Base-by-base conservation (phyloP, 1,140 invertebrate species). In the Nylanderia fulva region DNA sequence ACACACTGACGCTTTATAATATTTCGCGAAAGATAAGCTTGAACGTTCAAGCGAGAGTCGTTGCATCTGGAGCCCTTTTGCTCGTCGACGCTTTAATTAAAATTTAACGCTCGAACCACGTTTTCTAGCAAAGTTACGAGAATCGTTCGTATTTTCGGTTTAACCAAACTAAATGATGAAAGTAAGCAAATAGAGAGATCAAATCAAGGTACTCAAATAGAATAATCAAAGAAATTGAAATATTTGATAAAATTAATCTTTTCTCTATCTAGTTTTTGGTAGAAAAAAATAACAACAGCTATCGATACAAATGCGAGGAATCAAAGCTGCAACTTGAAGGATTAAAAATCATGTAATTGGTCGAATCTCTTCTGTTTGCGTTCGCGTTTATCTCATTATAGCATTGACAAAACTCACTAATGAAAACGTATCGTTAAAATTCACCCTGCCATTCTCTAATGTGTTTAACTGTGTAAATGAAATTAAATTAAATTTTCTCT, bases 1-100 rank as follows among this genome's bases (percentile, higher is more conserved):
- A 79, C 77, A 68, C 64, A 82, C 77, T 71, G 77, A 82, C 77
- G n/a, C 71, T 71, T 82, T 68, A 42, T 82, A 77, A 77, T 66
- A 24, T 68, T 82, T 18, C 0, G n/a, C 24, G 27, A 72, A 42
- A 72, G 77, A 82, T 72, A 72, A 82, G 36, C 63, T 68, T 45
- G 60, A 48, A 66, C 24, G 24, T 82, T 71, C 18, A 48, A 71
- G 18, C 7, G 36, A 45, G 24, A 24, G 0, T 29, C 18, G 9
- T n/a, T 21, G 64, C 36, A 69, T 15, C 66, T 60, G 52, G 13
- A 42, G 29, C 11, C 15, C 18, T 39, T 42, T 24, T 9, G 8
- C 66, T 60, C 52, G 77, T 80, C 52, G 39, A 71, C 36, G 27
- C 69, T 74, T 82, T 82, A 60, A 82, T 82, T 82, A 82, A 82